Percentiles rank a stretch among this genome's conserved stretches.
These are phyloP conservation scores for Polypedilum vanderplanki DNA, from an alignment of 1,140 invertebrate genomes.

Conservation along the genomic window DNA sequence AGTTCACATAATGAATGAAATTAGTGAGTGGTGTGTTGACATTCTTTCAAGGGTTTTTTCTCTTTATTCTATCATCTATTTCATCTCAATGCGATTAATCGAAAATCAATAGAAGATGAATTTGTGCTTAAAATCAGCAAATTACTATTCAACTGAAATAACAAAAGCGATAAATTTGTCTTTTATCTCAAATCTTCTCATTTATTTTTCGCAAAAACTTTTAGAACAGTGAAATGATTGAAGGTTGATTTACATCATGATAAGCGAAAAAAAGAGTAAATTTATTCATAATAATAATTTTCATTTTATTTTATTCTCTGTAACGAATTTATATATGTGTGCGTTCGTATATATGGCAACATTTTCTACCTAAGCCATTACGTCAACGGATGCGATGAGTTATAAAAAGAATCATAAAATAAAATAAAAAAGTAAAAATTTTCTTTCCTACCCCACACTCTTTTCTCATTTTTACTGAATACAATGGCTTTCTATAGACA, in stretches of 20 bases:
- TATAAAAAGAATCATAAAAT: slow-evolving; percentile 20
- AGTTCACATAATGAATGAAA: not conserved
- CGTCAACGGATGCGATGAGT: slow-evolving; percentile 16
- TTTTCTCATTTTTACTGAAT: too few species aligned
- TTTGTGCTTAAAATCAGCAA: not conserved
- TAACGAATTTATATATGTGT: not conserved
- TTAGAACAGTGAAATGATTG: not conserved
- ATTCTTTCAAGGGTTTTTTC: too few species aligned
- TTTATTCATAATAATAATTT: too few species aligned
- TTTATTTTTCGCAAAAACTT: not conserved
- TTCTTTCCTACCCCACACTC: too few species aligned
- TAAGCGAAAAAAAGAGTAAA: not conserved
- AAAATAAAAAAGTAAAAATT: too few species aligned
- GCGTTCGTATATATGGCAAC: not conserved
- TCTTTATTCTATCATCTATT: too few species aligned
- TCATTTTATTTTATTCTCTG: too few species aligned
- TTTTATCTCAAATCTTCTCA: not conserved
- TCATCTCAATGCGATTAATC: not conserved
- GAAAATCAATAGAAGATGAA: not conserved
- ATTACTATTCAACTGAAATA: slow-evolving; percentile 19
- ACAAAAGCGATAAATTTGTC: slow-evolving; percentile 3
- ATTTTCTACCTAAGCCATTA: slow-evolving; percentile 9
- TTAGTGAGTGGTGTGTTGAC: not conserved
- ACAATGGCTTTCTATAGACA: too few species aligned
- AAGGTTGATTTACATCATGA: not conserved